A percentile compares a stretch with the other conserved stretches of the same genome.
Conservation (phyloP, 2,797 vertebrate species). For the Cryptoprocta ferox region DNA sequence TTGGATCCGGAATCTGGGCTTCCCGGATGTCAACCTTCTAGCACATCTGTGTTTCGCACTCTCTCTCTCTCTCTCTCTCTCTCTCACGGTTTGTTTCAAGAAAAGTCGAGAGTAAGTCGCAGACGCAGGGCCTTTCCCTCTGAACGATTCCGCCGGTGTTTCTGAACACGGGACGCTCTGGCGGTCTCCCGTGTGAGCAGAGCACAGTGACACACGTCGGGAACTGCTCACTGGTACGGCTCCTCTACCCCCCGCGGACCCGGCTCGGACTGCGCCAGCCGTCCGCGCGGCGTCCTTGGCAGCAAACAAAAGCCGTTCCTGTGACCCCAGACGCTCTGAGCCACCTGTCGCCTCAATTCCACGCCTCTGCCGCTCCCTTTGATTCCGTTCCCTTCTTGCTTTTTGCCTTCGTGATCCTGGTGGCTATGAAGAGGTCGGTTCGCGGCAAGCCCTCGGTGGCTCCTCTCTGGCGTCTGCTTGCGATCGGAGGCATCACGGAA, state of each 20-base stretch:
- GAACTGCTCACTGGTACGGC: fast-evolving
- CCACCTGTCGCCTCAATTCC: not conserved
- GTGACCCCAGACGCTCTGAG: not conserved
- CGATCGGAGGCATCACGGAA: fast-evolving
- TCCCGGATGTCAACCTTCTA: not conserved
- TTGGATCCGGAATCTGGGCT: too few relatives aligned
- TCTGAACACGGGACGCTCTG: not conserved
- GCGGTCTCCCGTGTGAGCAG: not conserved
- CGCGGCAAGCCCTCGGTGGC: fast-evolving
- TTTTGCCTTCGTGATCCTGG: not conserved
- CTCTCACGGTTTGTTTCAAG: too few relatives aligned
- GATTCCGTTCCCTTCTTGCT: not conserved
- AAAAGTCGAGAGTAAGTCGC: not conserved
- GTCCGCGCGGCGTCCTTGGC: fast-evolving
- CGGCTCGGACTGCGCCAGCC: not conserved
- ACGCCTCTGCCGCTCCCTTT: not conserved
- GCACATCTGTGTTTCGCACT: not conserved
- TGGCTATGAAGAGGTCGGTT: not conserved
- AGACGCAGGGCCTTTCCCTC: too few relatives aligned
- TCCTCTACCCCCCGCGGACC: not conserved
- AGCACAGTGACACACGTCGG: fast-evolving
- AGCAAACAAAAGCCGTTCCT: fast-evolving
- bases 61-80: not conserved
- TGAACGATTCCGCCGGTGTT: too few relatives aligned
- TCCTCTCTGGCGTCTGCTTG: not conserved